Evolutionary conservation across 2,888 invertebrate species (phyloP).

Genomic region (Cremastinae sp.): DNA sequence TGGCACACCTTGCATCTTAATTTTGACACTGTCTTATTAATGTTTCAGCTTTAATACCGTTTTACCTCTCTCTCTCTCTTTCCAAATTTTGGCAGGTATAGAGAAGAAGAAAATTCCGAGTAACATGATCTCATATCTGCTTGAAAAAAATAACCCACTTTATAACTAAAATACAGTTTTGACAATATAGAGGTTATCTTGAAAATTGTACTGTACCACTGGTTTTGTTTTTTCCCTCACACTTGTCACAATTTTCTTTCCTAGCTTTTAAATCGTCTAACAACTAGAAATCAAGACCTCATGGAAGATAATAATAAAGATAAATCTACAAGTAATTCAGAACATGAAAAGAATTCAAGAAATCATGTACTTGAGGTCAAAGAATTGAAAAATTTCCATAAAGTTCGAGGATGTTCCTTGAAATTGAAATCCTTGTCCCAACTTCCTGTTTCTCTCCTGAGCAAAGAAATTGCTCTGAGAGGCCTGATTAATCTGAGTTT

Average conservation of each 20-base stretch:
- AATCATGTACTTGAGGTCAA: neutral
- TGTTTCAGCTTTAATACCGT: constrained; percentile 32
- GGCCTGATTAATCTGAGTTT: constrained; percentile 12
- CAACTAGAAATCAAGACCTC: neutral
- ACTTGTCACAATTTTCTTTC: neutral
- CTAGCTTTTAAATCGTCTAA: neutral
- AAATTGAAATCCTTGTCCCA: neutral
- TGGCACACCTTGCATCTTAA: constrained; percentile 61
- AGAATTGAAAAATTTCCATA: neutral
- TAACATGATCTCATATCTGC: neutral
- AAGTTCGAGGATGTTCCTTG: neutral
- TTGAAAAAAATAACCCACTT: neutral
- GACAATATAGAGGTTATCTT: constrained; percentile 48
- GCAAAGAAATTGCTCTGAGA: constrained; percentile 9
- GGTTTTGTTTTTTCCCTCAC: constrained; percentile 13
- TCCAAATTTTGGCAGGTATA: constrained; percentile 1
- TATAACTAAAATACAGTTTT: constrained; percentile 12
- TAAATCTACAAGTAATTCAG: neutral
- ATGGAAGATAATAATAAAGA: neutral
- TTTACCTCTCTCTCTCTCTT: constrained; percentile 1
- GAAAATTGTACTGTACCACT: neutral
- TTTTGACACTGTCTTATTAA: constrained; percentile 40
- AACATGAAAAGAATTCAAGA: neutral
- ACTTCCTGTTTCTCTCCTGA: neutral
- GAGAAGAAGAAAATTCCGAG: neutral